Evolutionary conservation across 2,888 invertebrate species (phyloP).

Genomic region (Acrobasis repandana): DNA sequence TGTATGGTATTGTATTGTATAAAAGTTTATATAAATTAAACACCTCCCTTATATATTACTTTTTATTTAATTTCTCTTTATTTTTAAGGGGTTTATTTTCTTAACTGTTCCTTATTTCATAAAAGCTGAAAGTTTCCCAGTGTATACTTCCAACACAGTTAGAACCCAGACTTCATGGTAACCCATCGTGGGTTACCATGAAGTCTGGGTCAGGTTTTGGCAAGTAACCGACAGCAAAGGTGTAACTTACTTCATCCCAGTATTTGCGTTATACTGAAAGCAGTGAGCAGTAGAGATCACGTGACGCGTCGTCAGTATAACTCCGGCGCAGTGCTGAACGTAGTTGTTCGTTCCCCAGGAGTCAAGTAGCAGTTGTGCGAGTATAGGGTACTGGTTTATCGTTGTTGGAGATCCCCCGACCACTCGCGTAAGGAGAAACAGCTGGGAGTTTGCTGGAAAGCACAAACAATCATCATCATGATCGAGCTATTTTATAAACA

Average conservation of each 20-base stretch:
- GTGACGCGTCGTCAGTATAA: slow-evolving; percentile 67
- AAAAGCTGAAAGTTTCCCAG: too few relatives aligned
- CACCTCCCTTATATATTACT: too few relatives aligned
- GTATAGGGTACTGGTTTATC: slow-evolving; percentile 63
- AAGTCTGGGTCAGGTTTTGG: not conserved
- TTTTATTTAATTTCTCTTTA: too few relatives aligned
- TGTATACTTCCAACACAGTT: too few relatives aligned
- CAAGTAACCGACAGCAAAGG: too few relatives aligned
- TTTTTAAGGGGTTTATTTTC: too few relatives aligned
- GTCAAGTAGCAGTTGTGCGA: slow-evolving; percentile 67
- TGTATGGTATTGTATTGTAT: too few relatives aligned
- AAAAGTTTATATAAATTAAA: too few relatives aligned
- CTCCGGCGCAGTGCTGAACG: slow-evolving; percentile 70
- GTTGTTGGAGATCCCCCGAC: slow-evolving; percentile 67
- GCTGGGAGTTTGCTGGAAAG: slow-evolving; percentile 48
- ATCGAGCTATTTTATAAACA: too few relatives aligned
- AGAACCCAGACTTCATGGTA: too few relatives aligned
- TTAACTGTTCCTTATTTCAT: too few relatives aligned
- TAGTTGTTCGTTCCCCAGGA: slow-evolving; percentile 63
- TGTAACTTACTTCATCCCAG: slow-evolving; percentile 61
- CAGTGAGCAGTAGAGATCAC: slow-evolving; percentile 73
- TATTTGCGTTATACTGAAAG: slow-evolving; percentile 64
- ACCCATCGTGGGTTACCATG: too few relatives aligned
- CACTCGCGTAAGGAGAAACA: slow-evolving; percentile 47
- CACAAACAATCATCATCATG: not conserved